Evolutionary conservation across 2,113 vertebrate genomes (phyloP), one percentile per base, ranked within the genome.

Genomic region (Hippocampus zosterae): DNA sequence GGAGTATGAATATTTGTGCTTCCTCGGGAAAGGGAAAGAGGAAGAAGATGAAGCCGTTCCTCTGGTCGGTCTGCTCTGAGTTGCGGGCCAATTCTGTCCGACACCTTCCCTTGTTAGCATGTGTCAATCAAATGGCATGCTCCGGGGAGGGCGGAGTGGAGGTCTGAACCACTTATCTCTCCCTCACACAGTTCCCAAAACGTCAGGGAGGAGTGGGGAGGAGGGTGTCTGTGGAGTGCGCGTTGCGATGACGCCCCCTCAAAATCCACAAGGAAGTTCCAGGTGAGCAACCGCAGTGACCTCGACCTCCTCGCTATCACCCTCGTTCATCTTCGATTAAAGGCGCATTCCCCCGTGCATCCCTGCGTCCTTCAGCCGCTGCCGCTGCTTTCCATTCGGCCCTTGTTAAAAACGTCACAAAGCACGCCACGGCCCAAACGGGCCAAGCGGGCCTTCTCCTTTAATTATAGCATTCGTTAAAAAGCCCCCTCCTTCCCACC

Each of bases 101-200:
- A 90, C 82, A 86, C 84, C 80, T 87, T 33, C 8, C 73, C 87
- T 91, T 88, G 90, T 91, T 91, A 91, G 88, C 88, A 85, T 88
- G 85, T 89, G 90, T 88, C 88, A 91, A 84, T 91, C 90, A 91
- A 85, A 80, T 41, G 70, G 10, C 0, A 13, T 5, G 71, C 79
- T 81, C 80, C 40, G 67, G 75, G 73, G 82, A 81, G 80, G 81
- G 68, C 75, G 74, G 52, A 80, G 79, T 66, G 78, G 80, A 76
- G 73, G 53, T 60, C 68, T 50, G 69, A 9, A 70, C 10, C 81
- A 3, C 62, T 88, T 84, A 83, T 88, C 77, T 75, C 71, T 59
- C 80, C 61, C 67, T 72, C 48, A 65, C 84, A 82, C 78, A 65
- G 70, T 75, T 68, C 63, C 70, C 57, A 68, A 68, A 75, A 68